These are phyloP conservation scores for Mesodorylaimus sp. DNA, from an alignment of 2,888 invertebrate species.

Conservation along the genomic window DNA sequence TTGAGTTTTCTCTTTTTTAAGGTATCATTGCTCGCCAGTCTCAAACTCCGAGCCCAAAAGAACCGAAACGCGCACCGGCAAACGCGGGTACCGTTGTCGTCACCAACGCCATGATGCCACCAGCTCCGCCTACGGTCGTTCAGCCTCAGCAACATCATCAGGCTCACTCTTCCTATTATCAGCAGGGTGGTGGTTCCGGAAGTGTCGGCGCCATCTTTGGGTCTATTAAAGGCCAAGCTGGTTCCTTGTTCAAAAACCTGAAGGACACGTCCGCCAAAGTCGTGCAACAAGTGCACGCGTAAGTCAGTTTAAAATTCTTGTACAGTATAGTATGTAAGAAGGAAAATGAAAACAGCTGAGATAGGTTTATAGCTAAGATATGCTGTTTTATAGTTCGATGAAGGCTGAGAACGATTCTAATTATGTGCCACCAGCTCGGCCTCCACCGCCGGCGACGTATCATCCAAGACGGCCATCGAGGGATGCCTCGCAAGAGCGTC, in stretches of 20 bases:
- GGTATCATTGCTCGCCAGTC: no score
- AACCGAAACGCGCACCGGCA: background rate
- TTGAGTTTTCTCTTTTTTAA: no score
- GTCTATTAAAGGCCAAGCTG: conserved; percentile 74
- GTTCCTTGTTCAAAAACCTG: conserved; percentile 72
- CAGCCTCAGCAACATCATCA: conserved; percentile 5
- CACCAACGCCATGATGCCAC: conserved; percentile 9
- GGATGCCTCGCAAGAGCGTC: no score
- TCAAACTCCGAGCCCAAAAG: background rate
- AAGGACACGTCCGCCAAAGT: conserved; percentile 90
- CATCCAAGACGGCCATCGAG: no score
- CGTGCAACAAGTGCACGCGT: conserved; percentile 69
- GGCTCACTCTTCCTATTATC: background rate
- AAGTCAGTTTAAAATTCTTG: no score
- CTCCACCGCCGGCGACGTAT: no score
- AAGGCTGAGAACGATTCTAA: no score
- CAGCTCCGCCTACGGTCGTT: background rate
- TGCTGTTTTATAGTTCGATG: no score
- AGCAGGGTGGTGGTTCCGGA: background rate
- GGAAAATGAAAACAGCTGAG: no score
- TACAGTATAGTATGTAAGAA: no score
- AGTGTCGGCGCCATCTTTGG: conserved; percentile 43
- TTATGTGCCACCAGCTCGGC: no score
- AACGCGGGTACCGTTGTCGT: background rate
- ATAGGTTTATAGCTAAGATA: no score